These are phyloP conservation scores for Crotalus adamanteus DNA, from an alignment of 2,797 vertebrate genomes.

Conservation along the genomic window DNA sequence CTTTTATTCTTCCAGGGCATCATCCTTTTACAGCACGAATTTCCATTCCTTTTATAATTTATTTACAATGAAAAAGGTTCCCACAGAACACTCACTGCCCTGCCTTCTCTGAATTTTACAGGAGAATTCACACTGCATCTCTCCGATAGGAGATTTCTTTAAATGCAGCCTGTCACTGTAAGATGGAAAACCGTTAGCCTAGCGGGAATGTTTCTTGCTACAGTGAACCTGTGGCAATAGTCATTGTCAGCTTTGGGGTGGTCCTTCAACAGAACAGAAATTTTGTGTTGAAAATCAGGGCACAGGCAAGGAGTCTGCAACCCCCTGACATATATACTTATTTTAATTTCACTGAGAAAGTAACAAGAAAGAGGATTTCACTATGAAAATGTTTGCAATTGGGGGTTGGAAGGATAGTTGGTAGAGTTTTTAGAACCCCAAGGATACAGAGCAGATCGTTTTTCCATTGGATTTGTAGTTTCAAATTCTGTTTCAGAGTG, in stretches of 20 bases:
- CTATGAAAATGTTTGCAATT: background rate
- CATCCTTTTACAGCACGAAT: background rate
- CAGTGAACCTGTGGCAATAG: background rate
- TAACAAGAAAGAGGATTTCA: background rate
- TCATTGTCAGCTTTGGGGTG: background rate
- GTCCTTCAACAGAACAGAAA: background rate
- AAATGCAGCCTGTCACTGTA: conserved; percentile 8
- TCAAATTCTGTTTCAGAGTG: background rate
- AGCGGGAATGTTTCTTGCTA: background rate
- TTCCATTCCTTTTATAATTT: background rate
- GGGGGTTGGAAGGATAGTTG: background rate
- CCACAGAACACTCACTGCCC: background rate
- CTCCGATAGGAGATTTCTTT: background rate
- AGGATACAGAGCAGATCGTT: background rate
- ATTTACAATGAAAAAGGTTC: background rate
- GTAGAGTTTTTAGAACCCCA: background rate
- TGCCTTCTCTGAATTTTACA: background rate
- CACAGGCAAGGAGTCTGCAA: background rate
- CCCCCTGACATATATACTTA: background rate
- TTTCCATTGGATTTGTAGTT: background rate
- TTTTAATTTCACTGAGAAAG: background rate
- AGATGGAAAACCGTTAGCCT: background rate
- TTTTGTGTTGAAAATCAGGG: background rate
- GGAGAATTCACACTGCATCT: background rate
- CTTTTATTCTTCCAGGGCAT: background rate